phyloP scores from a whole-genome alignment of 2,888 invertebrate genomes.

The Cataglyphis altisquamis region DNA sequence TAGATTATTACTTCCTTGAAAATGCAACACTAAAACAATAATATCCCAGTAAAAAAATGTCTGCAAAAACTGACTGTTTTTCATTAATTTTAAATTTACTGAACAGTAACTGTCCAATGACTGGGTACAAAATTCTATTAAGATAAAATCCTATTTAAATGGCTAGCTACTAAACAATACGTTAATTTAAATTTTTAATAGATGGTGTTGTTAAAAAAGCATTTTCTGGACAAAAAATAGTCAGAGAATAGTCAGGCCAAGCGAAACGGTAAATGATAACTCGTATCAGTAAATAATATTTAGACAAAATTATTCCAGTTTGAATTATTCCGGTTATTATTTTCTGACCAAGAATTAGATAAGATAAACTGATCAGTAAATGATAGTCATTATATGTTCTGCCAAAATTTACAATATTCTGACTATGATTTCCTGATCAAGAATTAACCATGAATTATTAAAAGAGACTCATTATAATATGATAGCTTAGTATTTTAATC shows the following conservation, averaged over 20 bases:
- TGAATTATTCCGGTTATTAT: not conserved
- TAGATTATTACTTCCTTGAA: not conserved
- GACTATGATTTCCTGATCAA: not conserved
- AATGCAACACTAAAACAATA: not conserved
- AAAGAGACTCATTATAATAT: not conserved
- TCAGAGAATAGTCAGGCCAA: not conserved
- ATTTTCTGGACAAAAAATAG: not conserved
- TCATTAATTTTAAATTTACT: not conserved
- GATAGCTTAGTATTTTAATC: not conserved
- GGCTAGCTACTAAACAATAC: not conserved
- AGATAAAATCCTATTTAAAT: not conserved
- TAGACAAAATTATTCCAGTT: not conserved
- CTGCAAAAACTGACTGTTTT: not conserved
- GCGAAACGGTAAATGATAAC: not conserved
- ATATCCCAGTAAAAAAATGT: not conserved
- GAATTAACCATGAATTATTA: not conserved
- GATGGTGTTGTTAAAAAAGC: not conserved
- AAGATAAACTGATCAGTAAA: not conserved
- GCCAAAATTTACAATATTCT: not conserved
- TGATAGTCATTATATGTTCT: not conserved
- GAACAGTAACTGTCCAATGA: not conserved
- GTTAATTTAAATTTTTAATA: conserved; percentile 2
- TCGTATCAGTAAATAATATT: not conserved
- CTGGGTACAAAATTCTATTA: not conserved
- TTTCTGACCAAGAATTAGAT: not conserved